phyloP scores from a whole-genome alignment of 1,140 invertebrate genomes.

The Amyelois transitella region DNA sequence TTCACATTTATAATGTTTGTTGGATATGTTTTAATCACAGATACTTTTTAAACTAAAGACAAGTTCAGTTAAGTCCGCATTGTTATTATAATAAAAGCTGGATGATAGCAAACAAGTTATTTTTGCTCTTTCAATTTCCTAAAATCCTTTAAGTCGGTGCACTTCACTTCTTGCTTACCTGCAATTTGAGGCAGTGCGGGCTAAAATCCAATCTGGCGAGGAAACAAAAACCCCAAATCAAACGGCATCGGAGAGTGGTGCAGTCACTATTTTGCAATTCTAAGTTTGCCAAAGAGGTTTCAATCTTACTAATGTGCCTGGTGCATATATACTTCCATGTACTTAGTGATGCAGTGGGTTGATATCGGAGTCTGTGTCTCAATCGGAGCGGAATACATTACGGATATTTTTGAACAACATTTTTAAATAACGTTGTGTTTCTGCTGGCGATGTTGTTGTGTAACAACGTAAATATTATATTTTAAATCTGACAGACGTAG shows the following conservation, averaged over 20 bases:
- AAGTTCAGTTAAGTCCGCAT: too few relatives aligned
- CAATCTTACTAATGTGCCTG: constrained; percentile 66
- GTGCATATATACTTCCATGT: constrained; percentile 23
- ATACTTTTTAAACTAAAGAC: too few relatives aligned
- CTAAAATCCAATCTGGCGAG: constrained; percentile 19
- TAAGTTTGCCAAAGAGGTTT: constrained; percentile 59
- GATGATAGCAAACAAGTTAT: too few relatives aligned
- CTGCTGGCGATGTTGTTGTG: not conserved
- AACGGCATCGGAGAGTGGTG: constrained; percentile 45
- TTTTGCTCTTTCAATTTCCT: too few relatives aligned
- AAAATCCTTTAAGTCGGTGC: too few relatives aligned
- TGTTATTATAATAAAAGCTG: too few relatives aligned
- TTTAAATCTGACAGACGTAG: too few relatives aligned
- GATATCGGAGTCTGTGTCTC: not conserved
- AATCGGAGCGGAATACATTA: constrained; percentile 1
- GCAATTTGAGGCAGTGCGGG: not conserved
- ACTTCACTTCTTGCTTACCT: not conserved
- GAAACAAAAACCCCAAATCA: constrained; percentile 49
- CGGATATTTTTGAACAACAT: not conserved
- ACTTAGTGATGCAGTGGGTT: not conserved
- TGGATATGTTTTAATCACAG: too few relatives aligned
- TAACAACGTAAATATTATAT: constrained; percentile 3
- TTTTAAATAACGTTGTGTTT: not conserved
- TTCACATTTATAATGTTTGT: too few relatives aligned
- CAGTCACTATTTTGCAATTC: constrained; percentile 64